Base-by-base conservation (phyloP, 2,113 vertebrate species). In the Tichodroma muraria region DNA sequence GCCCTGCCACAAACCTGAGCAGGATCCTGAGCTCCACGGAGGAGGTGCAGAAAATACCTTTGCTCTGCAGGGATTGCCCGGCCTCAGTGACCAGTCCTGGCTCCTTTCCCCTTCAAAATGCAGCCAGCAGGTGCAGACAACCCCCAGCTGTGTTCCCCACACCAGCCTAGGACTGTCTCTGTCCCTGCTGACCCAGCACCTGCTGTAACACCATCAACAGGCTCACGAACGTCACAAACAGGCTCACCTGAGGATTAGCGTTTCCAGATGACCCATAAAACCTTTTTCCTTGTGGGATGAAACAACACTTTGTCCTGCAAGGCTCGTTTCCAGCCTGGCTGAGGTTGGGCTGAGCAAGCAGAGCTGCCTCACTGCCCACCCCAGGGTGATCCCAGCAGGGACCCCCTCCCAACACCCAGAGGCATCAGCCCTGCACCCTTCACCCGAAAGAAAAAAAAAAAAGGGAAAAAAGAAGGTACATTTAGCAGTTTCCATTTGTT, bases 401-500 rank as follows among this genome's bases (percentile, higher is more conserved):
- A 72, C 35, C 13, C 1, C 0, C 24, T 84, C 69, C 40, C 6
- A 6, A 60, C 54, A 16, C 54, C 6, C 16, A 4, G 9, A 8
- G 4, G 31, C 52, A 86, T 42, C 37, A 4, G 37, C 59, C 23
- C 54, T 42, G 60, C 63, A 80, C 91, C 65, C 91, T 89, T 85
- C 75, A 69, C 87, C 81, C 1, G 0, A 21, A 75, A n/a, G 22
- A 15, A 22, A 24, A 52, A 52, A 30, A 38, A 50, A 30, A 40
- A 63, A 9, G 1, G 14, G 40, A 15, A 30, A 75, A 83, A 70
- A 66, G 24, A 40, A 63, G 49, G 73, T 25, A 12, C 86, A 37
- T 92, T 85, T 63, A 80, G 93, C 80, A 96, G 68, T 91, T 94
- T 77, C 81, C 88, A 49, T 94, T 94, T 97, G 95, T 96, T 97